Percentiles rank a stretch among this genome's conserved stretches.
Conservation (phyloP, 2,888 invertebrate genomes). For the Oligia strigilis region DNA sequence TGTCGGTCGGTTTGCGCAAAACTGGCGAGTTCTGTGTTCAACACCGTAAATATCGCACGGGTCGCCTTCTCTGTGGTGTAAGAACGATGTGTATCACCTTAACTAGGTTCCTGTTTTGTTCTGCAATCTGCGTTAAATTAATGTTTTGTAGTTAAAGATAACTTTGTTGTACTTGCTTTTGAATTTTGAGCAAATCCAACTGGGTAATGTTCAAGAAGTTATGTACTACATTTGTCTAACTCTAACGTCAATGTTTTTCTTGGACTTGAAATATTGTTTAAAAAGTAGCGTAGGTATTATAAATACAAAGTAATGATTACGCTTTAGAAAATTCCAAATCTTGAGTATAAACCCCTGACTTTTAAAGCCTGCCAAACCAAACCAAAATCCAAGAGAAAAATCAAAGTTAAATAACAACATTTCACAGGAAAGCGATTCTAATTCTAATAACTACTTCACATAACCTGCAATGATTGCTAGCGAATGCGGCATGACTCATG, state of each 20-base stretch:
- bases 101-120: slow-evolving; percentile 46
- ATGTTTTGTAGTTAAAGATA: slow-evolving; percentile 21
- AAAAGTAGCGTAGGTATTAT: neutral
- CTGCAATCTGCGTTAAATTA: slow-evolving; percentile 33
- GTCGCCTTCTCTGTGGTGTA: slow-evolving; percentile 57
- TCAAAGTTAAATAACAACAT: slow-evolving; percentile 14
- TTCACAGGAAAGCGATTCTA: slow-evolving; percentile 13
- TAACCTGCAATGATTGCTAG: slow-evolving; percentile 27
- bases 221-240: neutral
- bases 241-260: neutral
- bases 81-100: slow-evolving; percentile 57
- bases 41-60: slow-evolving; percentile 69
- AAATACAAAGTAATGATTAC: neutral
- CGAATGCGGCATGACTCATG: slow-evolving; percentile 17
- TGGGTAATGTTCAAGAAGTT: neutral
- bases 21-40: slow-evolving; percentile 68
- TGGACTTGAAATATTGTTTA: neutral
- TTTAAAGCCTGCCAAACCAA: neutral
- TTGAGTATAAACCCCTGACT: neutral
- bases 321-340: neutral
- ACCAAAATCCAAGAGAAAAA: neutral
- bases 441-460: slow-evolving; percentile 16
- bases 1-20: slow-evolving; percentile 70
- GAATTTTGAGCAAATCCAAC: neutral
- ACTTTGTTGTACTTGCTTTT: neutral